Base-by-base conservation (phyloP, 1,140 invertebrate genomes). In the Lepidurus arcticus region DNA sequence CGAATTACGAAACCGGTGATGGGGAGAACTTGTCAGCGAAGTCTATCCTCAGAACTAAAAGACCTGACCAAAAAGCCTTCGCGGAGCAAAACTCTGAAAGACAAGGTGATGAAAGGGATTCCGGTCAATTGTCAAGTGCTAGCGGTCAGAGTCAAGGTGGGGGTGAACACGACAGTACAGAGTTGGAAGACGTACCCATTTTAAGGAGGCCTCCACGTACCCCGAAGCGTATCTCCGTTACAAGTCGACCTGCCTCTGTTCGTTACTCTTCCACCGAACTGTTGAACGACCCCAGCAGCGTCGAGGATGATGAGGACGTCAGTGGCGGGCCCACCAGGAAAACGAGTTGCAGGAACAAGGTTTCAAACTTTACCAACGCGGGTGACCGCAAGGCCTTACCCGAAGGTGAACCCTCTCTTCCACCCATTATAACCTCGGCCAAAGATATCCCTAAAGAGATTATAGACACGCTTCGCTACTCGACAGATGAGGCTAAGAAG, bases 391-490 rank as follows among this genome's bases (percentile, higher is more conserved):
- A 13, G 6, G 16, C 45, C 45, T 16, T 47, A 11, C 16, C 45
- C 10, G 45, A 11, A 47, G 53, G 53, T 16, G 53, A 75, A 21
- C 9, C n/a, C 73, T 44, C 43, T 1, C 34, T 78, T 43, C 78
- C 78, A 5, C n/a, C 4, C 21, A 45, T 78, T 13, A 78, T 78
- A 45, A 73, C n/a, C 34, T 75, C 42, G 7, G 24, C 78, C 9
- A 78, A 78, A 78, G 78, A 78, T 43, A 78, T 78, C 42, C 73
- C 78, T 5, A 42, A 44, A 34, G 42, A 78, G 7, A 47, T 78
- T 16, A 78, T 78, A 73, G 78, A 78, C 44, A 78, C 78, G n/a
- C 73, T 78, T 42, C 78, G 78, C 34, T 78, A 78, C 44, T 78
- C 78, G 1, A 73, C 65, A 1, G 78, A 78, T 73, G 78, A 78